Base-by-base conservation (phyloP, 2,888 invertebrate genomes). In the Pinctada fucata region DNA sequence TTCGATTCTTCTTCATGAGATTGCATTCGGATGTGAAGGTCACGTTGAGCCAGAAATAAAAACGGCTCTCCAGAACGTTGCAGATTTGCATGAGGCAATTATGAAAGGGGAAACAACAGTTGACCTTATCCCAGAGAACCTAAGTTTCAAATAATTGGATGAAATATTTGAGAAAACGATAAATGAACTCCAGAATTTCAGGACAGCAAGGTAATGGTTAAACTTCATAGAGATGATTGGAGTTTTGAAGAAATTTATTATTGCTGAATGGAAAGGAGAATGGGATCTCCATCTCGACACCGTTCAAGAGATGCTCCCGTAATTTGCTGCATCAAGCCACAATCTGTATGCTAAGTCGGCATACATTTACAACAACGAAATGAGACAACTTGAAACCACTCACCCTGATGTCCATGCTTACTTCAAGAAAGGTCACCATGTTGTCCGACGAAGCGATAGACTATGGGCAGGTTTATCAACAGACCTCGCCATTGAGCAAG, bases 291-390 rank as follows among this genome's bases (percentile, higher is more conserved):
- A 88, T 66, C 72, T 84, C 10, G 3, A 76, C 6, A 69, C 83
- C 64, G 49, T 87, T 16, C 10, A 73, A 49, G 64, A 79, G 10
- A 87, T 87, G 87, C 68, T 85, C 3, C 87, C 85, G 47, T 86
- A 79, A 72, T 80, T 86, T 65, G 80, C 83, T 64, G 87, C 87
- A 45, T 65, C 85, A 16, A 92, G 92, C 8, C 90, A 93, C 86
- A 90, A 90, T 45, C 72, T 81, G 8, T 83, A 84, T 69, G 3
- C 79, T 2, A 86, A 84, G 72, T 83, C 84, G 48, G 79, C 63
- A 10, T 75, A 77, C 49, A 13, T 76, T 3, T 80, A 81, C 63
- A 64, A 81, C 0, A 66, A 68, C 50, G 8, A 68, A n/a, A 83
- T 83, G 81, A n/a, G 49, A 13, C n/a, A 50, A n/a, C 64, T 81